Evolutionary conservation across 2,113 vertebrate genomes (phyloP), one percentile per base, ranked within the genome.

Genomic region (Ceyx melanurus): DNA sequence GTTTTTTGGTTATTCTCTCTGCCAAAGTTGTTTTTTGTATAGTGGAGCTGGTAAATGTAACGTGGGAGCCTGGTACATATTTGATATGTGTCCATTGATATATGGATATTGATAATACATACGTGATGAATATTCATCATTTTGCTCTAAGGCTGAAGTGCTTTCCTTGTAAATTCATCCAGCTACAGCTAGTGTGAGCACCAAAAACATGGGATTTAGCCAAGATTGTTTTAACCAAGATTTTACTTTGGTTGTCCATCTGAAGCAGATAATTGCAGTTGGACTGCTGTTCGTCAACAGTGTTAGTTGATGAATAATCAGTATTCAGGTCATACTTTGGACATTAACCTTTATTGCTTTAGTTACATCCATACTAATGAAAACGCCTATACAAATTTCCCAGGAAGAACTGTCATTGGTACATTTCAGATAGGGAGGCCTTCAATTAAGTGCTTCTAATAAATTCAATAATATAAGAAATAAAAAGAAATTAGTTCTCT

Each of bases 11-110:
- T 95, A 89, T 90, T 88, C 84, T 71, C 57, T 77, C 76, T 92
- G 86, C 79, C 94, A 94, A 90, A 94, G 96, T 95, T 95, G 80
- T 95, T 82, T 95, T 97, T 93, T 93, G 84, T 80, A n/a, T 89
- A 78, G 50, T 89, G 18, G 43, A 96, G 73, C 96, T 83, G 91
- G 93, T 92, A 90, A 96, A 92, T 83, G 89, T 77, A 68, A 92
- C 91, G 72, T 5, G 19, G 68, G 77, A 95, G 61, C 40, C 78
- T 94, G 62, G 48, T 95, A 88, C 45, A 86, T 96, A 37, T 37
- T 37, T 37, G 37, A 10, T 10, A 37, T 37, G 37, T 37, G 37
- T 37, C 9, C 37, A 37, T 37, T 37, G 37, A 4, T 37, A 37
- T 37, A 37, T 37, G 37, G 10, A 37, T 10, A 37, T 37, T 37